Conservation (phyloP, 1,140 invertebrate genomes). For the Idris sp. region DNA sequence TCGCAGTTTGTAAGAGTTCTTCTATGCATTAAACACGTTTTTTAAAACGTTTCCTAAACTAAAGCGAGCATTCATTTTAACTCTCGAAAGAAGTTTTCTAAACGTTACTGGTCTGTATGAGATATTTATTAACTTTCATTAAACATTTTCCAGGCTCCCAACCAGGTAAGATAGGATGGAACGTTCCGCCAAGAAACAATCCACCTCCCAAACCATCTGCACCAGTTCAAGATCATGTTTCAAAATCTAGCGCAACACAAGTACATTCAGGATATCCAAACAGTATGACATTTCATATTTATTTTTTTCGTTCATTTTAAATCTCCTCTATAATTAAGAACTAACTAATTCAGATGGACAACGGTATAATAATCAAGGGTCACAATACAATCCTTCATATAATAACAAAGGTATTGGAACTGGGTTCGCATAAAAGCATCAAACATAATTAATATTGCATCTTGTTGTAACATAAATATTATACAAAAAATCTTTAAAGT, state of each 20-base stretch:
- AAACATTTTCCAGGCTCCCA: constrained; percentile 57
- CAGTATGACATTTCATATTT: constrained; percentile 33
- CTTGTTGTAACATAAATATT: too few species aligned
- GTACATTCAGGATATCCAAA: constrained; percentile 70
- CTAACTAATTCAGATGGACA: constrained; percentile 44
- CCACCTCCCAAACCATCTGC: constrained; percentile 72
- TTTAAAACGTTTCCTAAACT: too few species aligned
- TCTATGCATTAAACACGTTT: too few species aligned
- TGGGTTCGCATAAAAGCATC: constrained; percentile 24
- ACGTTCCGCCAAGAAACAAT: constrained; percentile 62
- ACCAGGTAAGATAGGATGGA: constrained; percentile 72
- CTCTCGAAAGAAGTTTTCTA: too few species aligned
- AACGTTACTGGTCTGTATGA: too few species aligned
- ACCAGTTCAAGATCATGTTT: constrained; percentile 65
- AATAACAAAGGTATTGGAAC: constrained; percentile 37
- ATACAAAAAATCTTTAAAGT: too few species aligned
- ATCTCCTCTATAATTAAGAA: too few species aligned
- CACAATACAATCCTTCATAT: constrained; percentile 23
- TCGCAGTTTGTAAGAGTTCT: too few species aligned
- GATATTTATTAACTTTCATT: too few species aligned
- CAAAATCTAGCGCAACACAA: constrained; percentile 71
- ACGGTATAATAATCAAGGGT: constrained; percentile 28
- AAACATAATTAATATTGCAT: too few species aligned
- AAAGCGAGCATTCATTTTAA: too few species aligned
- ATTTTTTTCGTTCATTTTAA: constrained; percentile 21